These are phyloP conservation scores for Lissonota sp. DNA, from an alignment of 2,888 invertebrate species.

Conservation along the genomic window DNA sequence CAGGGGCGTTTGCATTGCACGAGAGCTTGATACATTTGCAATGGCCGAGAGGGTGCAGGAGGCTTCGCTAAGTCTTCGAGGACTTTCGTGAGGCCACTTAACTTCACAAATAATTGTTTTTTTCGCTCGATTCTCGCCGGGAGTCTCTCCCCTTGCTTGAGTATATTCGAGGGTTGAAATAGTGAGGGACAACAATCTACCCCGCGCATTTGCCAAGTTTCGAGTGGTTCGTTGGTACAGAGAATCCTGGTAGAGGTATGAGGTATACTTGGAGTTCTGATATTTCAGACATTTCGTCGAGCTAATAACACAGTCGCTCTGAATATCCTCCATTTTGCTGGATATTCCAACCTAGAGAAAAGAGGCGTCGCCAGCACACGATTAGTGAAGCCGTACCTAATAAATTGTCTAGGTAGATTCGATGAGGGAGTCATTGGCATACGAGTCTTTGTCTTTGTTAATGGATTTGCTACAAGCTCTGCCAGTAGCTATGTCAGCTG, in stretches of 20 bases:
- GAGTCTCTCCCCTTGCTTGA: neutral
- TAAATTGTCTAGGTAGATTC: neutral
- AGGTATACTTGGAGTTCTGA: conserved; percentile 47
- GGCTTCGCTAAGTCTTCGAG: conserved; percentile 45
- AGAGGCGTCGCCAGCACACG: neutral
- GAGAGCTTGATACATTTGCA: conserved; percentile 16
- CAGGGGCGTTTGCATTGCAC: conserved; percentile 1
- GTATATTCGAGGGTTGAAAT: conserved; percentile 44
- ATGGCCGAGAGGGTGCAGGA: neutral
- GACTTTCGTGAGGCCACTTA: conserved; percentile 50
- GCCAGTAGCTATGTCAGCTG: neutral
- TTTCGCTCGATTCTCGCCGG: conserved; percentile 31
- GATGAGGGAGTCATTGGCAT: neutral
- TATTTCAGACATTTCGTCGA: conserved; percentile 65
- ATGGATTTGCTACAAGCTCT: too few species aligned
- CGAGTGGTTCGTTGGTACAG: conserved; percentile 27
- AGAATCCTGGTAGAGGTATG: neutral
- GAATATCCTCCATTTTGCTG: neutral
- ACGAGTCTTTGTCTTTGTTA: too few species aligned
- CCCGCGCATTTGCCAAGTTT: conserved; percentile 31
- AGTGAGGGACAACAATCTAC: conserved; percentile 9
- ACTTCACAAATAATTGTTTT: conserved; percentile 59
- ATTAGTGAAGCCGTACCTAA: neutral
- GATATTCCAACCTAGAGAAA: conserved; percentile 17
- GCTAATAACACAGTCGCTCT: neutral